Base-by-base conservation (phyloP, 2,113 vertebrate genomes). In the Pseudorhombus dupliciocellatus region DNA sequence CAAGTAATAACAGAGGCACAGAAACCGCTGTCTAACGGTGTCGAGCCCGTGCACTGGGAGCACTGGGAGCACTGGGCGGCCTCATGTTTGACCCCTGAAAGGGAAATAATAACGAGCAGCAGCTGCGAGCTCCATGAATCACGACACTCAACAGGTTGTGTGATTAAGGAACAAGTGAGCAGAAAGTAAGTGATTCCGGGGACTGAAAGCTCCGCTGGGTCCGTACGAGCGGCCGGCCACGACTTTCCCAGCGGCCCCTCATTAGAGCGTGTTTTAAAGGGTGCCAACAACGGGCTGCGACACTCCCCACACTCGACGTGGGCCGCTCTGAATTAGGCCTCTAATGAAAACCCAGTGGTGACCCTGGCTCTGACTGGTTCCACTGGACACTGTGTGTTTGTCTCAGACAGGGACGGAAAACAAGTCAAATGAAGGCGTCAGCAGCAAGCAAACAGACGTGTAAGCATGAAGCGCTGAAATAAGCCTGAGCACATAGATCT, bases 271-370 rank as follows among this genome's bases (percentile, higher is more conserved):
- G 72, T 81, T 80, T 77, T 74, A 83, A 83, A 66, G 73, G 83
- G 84, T 87, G 71, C 80, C 80, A 89, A 85, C 87, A 87, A 82
- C 80, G 65, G 75, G 77, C 84, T 11, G 28, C 68, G 80, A 80
- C 78, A 77, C 67, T 75, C 64, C 77, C 65, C 61, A 87, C 87
- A 89, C 89, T 60, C 75, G 54, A 72, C 31, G 64, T 73, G 78
- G 82, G 60, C 84, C 76, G 78, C 82, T 89, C 88, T 87, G 85
- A 87, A 89, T 89, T 87, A 89, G 80, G 34, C 25, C 67, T 55
- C 72, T 86, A 90, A 90, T 90, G 81, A 89, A 89, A 89, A 89
- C 86, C 84, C 77, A 88, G 77, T 79, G 83, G 66, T 83, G 81
- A 87, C 83, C 83, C 69, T 58, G 69, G 58, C 52, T 66, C 61